Base-by-base conservation (phyloP, 2,797 vertebrate genomes). In the Psittacula derbiana region DNA sequence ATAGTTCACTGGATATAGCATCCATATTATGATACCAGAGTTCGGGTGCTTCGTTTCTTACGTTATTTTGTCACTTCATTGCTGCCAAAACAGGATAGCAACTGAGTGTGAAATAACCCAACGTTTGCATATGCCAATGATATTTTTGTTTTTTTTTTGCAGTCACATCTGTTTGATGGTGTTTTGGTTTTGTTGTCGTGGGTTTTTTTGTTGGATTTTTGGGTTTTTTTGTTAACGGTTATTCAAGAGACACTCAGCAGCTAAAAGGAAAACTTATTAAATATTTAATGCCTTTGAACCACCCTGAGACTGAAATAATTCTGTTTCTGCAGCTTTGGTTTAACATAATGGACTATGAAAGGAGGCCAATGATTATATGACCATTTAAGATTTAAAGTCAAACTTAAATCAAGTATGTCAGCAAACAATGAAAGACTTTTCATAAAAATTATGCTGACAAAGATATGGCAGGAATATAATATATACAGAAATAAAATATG, bases 401-500 rank as follows among this genome's bases (percentile, higher is more conserved):
- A 71, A 80, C 28, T 14, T 80, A 81, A 80, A 80, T 83, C 17
- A 47, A 90, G 36, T 65, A 20, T 67, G 33, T 55, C 70, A 85
- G 46, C 41, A 92, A 80, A 87, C 12, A 75, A 31, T 76, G 64
- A 69, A 52, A 60, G 49, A 87, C 47, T 96, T 96, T 19, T 60
- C 40, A 94, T 62, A 81, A 90, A 86, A 97, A 74, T 80, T 8
- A 58, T 31, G 18, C 33, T 88, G 49, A 81, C 43, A 79, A 94
- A 96, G 95, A 88, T 52, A 47, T 11, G 82, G 27, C 58, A 82
- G 24, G 67, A 75, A 60, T 66, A 85, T 74, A 66, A 76, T 44
- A 52, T 72, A 78, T 92, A 67, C n/a, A n/a, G 41, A 79, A 96
- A 84, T 94, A 74, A 95, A 96, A 93, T 83, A 88, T 44, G 57